phyloP scores from a whole-genome alignment of 2,113 vertebrate genomes.

The Leptosomus discolor region DNA sequence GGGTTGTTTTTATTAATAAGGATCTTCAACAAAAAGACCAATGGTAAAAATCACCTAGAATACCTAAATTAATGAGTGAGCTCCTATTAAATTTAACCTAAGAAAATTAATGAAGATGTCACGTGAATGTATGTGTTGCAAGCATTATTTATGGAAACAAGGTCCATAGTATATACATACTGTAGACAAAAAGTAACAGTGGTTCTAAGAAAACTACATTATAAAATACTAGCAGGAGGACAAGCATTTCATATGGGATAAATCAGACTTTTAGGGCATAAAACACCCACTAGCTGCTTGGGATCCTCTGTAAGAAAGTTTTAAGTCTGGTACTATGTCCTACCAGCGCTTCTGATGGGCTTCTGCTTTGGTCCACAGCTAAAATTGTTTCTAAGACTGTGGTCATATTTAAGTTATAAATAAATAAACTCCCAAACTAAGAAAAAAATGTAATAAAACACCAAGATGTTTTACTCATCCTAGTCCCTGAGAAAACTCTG shows the following conservation, averaged over 20 bases:
- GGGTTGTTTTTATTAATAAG: neutral
- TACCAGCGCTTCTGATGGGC: neutral
- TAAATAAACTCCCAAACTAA: neutral
- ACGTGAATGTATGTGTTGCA: neutral
- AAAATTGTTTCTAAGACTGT: neutral
- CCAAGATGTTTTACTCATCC: neutral
- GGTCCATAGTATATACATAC: no score
- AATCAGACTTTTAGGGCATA: neutral
- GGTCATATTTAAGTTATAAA: neutral
- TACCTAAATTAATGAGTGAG: neutral
- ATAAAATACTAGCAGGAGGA: neutral
- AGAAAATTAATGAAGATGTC: neutral
- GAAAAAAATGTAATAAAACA: neutral
- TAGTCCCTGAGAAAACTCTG: neutral
- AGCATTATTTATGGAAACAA: neutral
- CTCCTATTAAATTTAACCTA: neutral
- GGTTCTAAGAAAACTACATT: neutral
- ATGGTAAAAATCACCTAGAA: neutral
- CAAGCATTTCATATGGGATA: neutral
- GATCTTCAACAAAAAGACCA: neutral
- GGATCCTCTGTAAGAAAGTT: neutral
- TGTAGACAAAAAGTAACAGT: neutral
- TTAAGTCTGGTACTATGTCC: neutral
- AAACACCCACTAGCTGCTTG: neutral
- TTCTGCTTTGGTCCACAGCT: neutral